phyloP scores from a whole-genome alignment of 2,113 vertebrate species.

The Nestor notabilis region DNA sequence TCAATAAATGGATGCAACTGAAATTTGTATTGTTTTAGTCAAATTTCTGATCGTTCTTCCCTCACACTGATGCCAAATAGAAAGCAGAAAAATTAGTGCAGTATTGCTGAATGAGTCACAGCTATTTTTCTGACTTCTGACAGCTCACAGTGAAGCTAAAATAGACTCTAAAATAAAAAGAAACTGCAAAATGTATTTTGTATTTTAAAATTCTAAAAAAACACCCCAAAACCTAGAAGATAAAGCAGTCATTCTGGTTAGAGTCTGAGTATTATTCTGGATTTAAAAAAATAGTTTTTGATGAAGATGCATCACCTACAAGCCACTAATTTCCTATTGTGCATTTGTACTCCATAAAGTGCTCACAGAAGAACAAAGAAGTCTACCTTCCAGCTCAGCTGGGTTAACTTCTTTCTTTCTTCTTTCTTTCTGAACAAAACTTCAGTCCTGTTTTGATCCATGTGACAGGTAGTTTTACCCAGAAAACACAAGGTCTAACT shows the following conservation, averaged over 20 bases:
- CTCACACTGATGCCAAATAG: neutral
- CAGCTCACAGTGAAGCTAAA: neutral
- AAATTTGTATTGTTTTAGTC: neutral
- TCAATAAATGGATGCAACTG: neutral
- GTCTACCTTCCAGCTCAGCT: neutral
- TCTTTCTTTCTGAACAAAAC: neutral
- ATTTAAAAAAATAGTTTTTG: neutral
- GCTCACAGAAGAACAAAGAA: neutral
- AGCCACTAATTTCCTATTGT: neutral
- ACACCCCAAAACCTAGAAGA: neutral
- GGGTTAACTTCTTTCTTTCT: neutral
- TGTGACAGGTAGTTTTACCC: conserved; percentile 73
- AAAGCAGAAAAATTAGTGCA: neutral
- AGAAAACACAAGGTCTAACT: conserved; percentile 49
- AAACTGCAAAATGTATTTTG: neutral
- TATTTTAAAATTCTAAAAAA: neutral
- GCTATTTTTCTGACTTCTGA: neutral
- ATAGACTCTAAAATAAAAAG: neutral
- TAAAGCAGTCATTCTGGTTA: neutral
- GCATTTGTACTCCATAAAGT: neutral
- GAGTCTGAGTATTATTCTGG: neutral
- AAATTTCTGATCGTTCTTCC: neutral
- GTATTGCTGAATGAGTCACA: neutral
- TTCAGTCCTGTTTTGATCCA: neutral
- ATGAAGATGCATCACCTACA: neutral